Evolutionary conservation across 1,140 invertebrate species (phyloP), one percentile per base, ranked within the genome.

Genomic region (Plutomurus gul): DNA sequence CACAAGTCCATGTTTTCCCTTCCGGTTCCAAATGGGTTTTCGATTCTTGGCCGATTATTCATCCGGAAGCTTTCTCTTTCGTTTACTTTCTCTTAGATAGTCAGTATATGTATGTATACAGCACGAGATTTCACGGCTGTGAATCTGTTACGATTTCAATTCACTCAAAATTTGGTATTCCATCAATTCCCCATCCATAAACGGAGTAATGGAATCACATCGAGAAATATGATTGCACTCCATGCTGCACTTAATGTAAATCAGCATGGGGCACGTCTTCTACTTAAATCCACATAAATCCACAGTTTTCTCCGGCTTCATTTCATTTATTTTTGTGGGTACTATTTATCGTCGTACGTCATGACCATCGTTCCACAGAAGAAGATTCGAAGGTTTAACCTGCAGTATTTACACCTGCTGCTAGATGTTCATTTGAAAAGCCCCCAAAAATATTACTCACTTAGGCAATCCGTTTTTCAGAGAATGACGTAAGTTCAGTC

Each of bases 1-100:
- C 56, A 27, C 36, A 65, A 65, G 56, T 30, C 30, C 56, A 49
- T 65, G 56, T 65, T 65, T 65, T 33, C 56, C 36, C 56, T 65
- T 65, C 56, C 56, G 56, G 56, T 65, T 65, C 27, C 56, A 65
- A 65, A 65, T 65, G 56, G 56, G 56, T 65, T 65, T 65, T 65
- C 56, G 56, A 65, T 65, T 65, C 56, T 65, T 65, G 27, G 30
- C 56, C 56, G 56, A 65, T 65, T 65, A 65, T 65, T 65, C 56
- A 65, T 65, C 56, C 56, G 56, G 56, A 65, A 65, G 56, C 56
- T 65, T 65, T 65, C 56, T 65, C 56, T 65, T 65, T 65, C 22
- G 56, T 33, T 65, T 65, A 30, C 56, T n/a, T 65, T 30, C 16
- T 13, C 56, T 27, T n/a, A n/a, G n/a, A n/a, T n/a, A n/a, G n/a